phyloP scores from a whole-genome alignment of 2,888 invertebrate genomes.

The Callyntrura guangdongensis region DNA sequence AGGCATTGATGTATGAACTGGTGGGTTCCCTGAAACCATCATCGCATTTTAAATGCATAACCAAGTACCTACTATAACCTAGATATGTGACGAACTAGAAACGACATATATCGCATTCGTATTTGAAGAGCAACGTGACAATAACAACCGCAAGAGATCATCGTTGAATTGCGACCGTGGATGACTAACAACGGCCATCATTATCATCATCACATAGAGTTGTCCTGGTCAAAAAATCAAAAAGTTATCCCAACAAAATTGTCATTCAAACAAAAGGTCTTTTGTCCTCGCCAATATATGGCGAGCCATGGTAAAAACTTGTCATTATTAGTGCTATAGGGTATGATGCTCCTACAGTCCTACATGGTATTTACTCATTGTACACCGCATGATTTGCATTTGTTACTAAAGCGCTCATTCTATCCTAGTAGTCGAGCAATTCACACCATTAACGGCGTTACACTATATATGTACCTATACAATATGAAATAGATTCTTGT shows the following conservation, averaged over 20 bases:
- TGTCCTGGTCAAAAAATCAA: constrained; percentile 1
- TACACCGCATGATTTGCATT: too few species aligned
- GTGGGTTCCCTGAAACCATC: not conserved
- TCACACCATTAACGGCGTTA: too few species aligned
- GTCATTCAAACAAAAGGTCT: constrained; percentile 15
- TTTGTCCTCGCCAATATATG: constrained; percentile 22
- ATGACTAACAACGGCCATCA: not conserved
- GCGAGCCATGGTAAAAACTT: constrained; percentile 30
- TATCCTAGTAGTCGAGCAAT: too few species aligned
- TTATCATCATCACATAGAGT: not conserved
- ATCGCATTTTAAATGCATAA: constrained; percentile 17
- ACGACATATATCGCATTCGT: not conserved
- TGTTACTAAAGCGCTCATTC: too few species aligned
- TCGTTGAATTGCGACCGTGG: not conserved
- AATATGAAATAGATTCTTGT: constrained; percentile 22
- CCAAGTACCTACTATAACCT: constrained; percentile 2
- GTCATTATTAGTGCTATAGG: not conserved
- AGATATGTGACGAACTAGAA: not conserved
- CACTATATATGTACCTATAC: too few species aligned
- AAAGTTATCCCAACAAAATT: constrained; percentile 21
- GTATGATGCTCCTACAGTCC: not conserved
- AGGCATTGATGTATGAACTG: not conserved
- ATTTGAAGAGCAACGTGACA: not conserved
- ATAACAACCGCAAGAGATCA: not conserved
- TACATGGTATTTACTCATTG: constrained; percentile 39